Percentiles rank a stretch among this genome's conserved stretches.
Conservation (phyloP, 2,888 invertebrate genomes). For the Rhagonycha lutea region DNA sequence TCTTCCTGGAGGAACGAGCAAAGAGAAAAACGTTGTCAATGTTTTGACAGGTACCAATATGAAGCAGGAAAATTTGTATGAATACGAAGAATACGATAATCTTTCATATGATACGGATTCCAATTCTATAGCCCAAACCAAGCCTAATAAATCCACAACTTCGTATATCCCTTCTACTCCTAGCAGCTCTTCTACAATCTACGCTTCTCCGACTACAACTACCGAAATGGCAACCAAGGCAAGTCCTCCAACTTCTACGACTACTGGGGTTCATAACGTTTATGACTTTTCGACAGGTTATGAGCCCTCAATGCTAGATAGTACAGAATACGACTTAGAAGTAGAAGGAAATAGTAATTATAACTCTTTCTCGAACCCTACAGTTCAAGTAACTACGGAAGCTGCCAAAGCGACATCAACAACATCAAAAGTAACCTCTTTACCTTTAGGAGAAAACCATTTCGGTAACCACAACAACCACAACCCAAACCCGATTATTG, state of each 20-base stretch:
- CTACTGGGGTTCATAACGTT: slow-evolving; percentile 20
- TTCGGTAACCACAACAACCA: slow-evolving; percentile 37
- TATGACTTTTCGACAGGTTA: not conserved
- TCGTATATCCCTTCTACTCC: slow-evolving; percentile 32
- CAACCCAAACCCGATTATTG: slow-evolving; percentile 50
- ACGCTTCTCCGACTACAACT: slow-evolving; percentile 26
- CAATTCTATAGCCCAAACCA: slow-evolving; percentile 46
- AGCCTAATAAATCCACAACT: slow-evolving; percentile 21
- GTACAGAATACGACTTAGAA: slow-evolving; percentile 31
- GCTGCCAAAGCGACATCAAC: slow-evolving; percentile 23
- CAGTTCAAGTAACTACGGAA: slow-evolving; percentile 14
- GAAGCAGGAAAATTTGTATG: slow-evolving; percentile 43
- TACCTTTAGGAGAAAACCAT: slow-evolving; percentile 54
- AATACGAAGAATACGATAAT: slow-evolving; percentile 44
- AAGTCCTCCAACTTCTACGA: not conserved
- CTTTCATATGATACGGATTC: slow-evolving; percentile 36
- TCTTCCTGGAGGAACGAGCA: slow-evolving; percentile 20
- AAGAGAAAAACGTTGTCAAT: slow-evolving; percentile 32
- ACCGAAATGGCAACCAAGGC: not conserved
- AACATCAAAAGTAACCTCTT: slow-evolving; percentile 49
- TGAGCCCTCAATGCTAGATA: slow-evolving; percentile 12
- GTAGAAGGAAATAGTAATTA: slow-evolving; percentile 32
- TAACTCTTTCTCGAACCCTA: not conserved
- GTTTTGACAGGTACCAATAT: slow-evolving; percentile 41
- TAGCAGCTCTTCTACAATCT: slow-evolving; percentile 23